Evolutionary conservation across 1,140 invertebrate species (phyloP).

Genomic region (Euglossa dilemma): DNA sequence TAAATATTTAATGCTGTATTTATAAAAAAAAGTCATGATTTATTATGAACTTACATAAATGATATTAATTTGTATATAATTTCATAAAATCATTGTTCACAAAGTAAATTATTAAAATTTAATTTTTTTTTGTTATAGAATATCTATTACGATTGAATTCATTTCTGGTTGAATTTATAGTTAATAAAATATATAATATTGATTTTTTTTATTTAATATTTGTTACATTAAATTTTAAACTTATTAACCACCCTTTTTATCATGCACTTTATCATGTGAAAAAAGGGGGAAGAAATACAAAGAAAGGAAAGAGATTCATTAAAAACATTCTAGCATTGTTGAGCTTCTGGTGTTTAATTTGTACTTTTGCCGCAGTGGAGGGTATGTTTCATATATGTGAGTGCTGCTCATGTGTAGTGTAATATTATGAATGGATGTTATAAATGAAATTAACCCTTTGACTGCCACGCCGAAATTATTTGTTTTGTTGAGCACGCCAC

Average conservation of each 20-base stretch:
- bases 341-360: neutral
- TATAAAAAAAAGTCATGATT: neutral
- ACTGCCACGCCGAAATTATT: too few species aligned
- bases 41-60: neutral
- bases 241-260: neutral
- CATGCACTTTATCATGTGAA: too few species aligned
- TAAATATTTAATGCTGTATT: conserved; percentile 11
- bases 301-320: neutral
- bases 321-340: neutral
- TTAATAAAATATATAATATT: neutral
- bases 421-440: neutral
- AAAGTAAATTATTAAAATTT: neutral
- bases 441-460: neutral
- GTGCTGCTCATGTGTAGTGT: neutral
- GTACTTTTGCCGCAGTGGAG: neutral
- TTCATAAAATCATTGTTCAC: neutral
- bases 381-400: too few species aligned
- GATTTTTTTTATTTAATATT: neutral
- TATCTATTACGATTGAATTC: neutral
- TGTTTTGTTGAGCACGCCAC: too few species aligned
- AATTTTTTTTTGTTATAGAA: neutral
- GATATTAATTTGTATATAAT: neutral
- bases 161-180: neutral
- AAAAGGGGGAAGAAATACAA: neutral
- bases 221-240: neutral